Evolutionary conservation across 1,140 invertebrate genomes (phyloP).

Genomic region (Aphelinus atriplicis): DNA sequence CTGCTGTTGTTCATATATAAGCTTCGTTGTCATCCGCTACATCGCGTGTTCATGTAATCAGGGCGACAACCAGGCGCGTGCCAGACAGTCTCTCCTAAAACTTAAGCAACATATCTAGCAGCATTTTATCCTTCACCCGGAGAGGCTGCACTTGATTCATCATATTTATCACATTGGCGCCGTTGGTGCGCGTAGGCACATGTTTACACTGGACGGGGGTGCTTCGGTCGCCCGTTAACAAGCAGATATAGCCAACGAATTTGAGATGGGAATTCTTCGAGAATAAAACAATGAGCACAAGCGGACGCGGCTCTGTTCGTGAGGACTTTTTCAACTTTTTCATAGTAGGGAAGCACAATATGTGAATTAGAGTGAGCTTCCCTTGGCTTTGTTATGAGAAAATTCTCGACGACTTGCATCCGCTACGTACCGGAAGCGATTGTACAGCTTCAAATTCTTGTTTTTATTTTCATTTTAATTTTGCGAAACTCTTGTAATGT

Average conservation of each 20-base stretch:
- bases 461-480: slow-evolving; percentile 9
- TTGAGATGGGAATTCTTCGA: too few species aligned
- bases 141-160: too few species aligned
- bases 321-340: slow-evolving; percentile 26
- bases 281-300: neutral
- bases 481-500: neutral
- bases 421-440: slow-evolving; percentile 7
- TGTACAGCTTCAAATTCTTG: slow-evolving; percentile 4
- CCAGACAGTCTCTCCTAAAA: neutral
- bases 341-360: neutral
- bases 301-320: slow-evolving; percentile 37
- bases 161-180: too few species aligned
- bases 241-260: too few species aligned
- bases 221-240: too few species aligned
- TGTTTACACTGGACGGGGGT: too few species aligned
- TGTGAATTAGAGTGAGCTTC: neutral
- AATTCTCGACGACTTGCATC: slow-evolving; percentile 1
- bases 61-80: too few species aligned
- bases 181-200: too few species aligned
- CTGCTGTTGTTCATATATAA: neutral
- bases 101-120: neutral
- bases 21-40: too few species aligned
- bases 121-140: too few species aligned
- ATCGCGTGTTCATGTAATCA: too few species aligned
- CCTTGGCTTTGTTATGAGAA: slow-evolving; percentile 9